Evolutionary conservation across 1,140 invertebrate species (phyloP), one percentile per base, ranked within the genome.

Genomic region (Condylostylus longicornis): DNA sequence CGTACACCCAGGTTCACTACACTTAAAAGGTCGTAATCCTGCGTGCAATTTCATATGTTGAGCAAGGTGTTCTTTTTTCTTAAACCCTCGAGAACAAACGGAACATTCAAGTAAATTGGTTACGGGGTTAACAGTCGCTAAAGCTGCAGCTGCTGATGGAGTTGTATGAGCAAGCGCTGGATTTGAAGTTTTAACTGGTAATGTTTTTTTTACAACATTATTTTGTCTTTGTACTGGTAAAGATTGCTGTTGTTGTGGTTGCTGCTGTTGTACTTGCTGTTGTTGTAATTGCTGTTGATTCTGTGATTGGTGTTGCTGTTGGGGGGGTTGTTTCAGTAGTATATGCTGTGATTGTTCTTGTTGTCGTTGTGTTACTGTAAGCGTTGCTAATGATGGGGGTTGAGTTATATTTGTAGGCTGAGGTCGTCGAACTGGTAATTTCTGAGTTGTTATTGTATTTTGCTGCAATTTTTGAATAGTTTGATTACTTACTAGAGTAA

Each of bases 31-130:
- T 20, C 75, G 46, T 9, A 58, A 19, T 0, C 79, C 79, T 0
- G 76, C 79, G 48, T 85, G 82, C 5, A 75, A 73, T 7, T 77
- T 72, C 36, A 74, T 67, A 45, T 86, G 82, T 23, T 78, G 65
- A 2, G 75, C 66, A n/a, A 84, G 56, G 47, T 77, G 72, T 41
- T 79, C 77, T 41, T 77, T 80, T 3, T 74, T 68, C 42, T 76
- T 79, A 47, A 83, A 85, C 1, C 69, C 67, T 52, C 79, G 81
- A 1, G 68, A 64, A 51, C 81, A 84, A 1, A 69, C 68, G 0
- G 62, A 43, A 20, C 56, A 58, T 33, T 41, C 48, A 4, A 51
- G 37, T 19, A 13, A 18, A 29, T 14, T 40, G 8, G 6, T 14
- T n/a, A 22, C 19, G 12, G 3, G n/a, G n/a, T 37, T 9, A 13